Conservation (phyloP, 2,797 vertebrate genomes). For the Dromococcyx pavoninus region DNA sequence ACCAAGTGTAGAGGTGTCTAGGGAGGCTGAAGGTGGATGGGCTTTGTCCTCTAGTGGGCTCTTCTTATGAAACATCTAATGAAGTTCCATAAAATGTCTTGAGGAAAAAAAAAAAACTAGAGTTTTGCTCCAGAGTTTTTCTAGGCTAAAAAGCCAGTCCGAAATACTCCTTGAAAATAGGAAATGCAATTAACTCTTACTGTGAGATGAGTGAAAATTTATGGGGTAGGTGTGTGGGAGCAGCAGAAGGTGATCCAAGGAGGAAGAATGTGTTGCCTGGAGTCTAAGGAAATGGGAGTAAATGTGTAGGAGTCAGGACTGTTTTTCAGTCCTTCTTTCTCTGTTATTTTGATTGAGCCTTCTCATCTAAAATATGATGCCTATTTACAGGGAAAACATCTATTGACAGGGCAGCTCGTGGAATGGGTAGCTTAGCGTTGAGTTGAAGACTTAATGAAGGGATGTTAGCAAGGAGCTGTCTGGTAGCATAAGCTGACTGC, state of each 20-base stretch:
- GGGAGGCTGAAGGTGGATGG: background rate
- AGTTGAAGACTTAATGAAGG: conserved; percentile 1
- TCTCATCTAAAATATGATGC: background rate
- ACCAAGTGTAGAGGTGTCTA: background rate
- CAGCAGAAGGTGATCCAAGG: background rate
- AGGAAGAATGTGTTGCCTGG: background rate
- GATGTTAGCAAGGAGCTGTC: conserved; percentile 28
- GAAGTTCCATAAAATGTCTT: background rate
- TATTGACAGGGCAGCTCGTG: background rate
- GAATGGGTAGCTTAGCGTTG: background rate
- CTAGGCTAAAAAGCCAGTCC: background rate
- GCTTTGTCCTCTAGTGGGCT: background rate
- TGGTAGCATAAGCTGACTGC: background rate
- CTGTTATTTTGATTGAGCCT: background rate
- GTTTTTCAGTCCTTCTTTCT: background rate
- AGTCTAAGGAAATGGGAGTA: background rate
- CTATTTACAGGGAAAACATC: background rate
- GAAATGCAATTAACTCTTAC: background rate
- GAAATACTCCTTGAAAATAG: background rate
- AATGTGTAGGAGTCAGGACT: background rate
- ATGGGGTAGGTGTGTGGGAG: background rate
- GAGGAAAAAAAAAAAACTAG: background rate
- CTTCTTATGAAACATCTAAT: background rate
- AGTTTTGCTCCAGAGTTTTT: background rate
- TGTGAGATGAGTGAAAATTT: background rate